Conservation (phyloP, 2,113 vertebrate species). For the Acrocephalus kingi region DNA sequence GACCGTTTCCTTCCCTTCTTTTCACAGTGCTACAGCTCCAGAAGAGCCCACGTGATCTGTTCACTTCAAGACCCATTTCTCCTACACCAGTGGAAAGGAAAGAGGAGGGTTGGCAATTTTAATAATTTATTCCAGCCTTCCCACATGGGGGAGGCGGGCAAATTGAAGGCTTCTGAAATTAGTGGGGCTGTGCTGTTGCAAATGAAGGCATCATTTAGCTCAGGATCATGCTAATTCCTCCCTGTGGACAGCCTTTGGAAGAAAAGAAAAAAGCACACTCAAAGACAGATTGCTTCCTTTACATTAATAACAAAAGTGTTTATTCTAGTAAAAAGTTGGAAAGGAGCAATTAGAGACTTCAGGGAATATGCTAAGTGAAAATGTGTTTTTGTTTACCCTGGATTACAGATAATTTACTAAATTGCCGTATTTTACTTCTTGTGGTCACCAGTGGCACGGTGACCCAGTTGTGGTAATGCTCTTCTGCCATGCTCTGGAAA, state of each 20-base stretch:
- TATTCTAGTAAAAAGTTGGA: conserved; percentile 23
- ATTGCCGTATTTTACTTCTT: neutral
- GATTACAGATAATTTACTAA: neutral
- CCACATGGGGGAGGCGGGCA: neutral
- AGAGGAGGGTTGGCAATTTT: neutral
- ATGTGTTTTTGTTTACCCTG: neutral
- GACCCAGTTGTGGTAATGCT: neutral
- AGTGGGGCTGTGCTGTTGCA: neutral
- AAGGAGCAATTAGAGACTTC: conserved; percentile 27
- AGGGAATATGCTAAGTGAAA: neutral
- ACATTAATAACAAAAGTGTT: conserved; percentile 31
- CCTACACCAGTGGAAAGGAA: neutral
- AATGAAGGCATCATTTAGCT: neutral
- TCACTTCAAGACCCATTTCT: neutral
- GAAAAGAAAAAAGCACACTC: neutral
- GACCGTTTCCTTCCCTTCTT: neutral
- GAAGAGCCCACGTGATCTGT: neutral
- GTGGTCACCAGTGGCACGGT: conserved; percentile 18
- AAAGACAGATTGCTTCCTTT: conserved; percentile 50
- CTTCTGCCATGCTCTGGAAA: neutral
- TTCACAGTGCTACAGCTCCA: neutral
- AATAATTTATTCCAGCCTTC: conserved; percentile 19
- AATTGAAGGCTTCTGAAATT: conserved; percentile 13
- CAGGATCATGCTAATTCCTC: conserved; percentile 22
- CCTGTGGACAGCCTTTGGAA: neutral